Evolutionary conservation across 2,113 vertebrate genomes (phyloP).

Genomic region (Poeciliopsis turrubarensis): DNA sequence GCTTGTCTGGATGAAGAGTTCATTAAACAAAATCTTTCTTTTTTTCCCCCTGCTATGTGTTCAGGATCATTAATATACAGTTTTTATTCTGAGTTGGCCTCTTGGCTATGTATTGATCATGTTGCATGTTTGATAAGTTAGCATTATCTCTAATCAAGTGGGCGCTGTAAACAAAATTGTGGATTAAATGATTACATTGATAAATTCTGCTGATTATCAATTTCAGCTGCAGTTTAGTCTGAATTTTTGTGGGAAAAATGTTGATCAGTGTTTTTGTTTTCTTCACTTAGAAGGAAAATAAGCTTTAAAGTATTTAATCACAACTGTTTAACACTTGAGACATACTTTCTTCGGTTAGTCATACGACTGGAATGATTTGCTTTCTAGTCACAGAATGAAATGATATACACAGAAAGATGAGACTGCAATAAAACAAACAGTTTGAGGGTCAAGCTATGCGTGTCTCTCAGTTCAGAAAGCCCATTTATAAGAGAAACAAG

Average conservation of each 20-base stretch:
- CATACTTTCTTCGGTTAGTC: accelerated
- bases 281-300: neutral
- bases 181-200: slow-evolving; percentile 42
- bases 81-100: slow-evolving; percentile 22
- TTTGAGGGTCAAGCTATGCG: neutral
- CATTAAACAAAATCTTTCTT: neutral
- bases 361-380: neutral
- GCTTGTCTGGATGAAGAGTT: slow-evolving; percentile 2
- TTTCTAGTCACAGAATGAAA: neutral
- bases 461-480: slow-evolving; percentile 8
- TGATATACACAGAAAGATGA: slow-evolving; percentile 7
- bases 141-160: slow-evolving; percentile 46
- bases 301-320: too few relatives aligned
- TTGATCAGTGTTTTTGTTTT: neutral
- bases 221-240: slow-evolving; percentile 16
- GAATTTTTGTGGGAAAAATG: neutral
- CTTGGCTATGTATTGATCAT: slow-evolving; percentile 49
- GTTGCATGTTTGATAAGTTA: slow-evolving; percentile 43
- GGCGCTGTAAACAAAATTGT: slow-evolving; percentile 39
- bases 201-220: slow-evolving; percentile 24
- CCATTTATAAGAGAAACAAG: neutral
- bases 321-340: too few relatives aligned
- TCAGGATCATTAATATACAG: slow-evolving; percentile 9
- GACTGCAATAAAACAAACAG: neutral
- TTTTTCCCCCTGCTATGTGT: slow-evolving; percentile 3